phyloP scores from a whole-genome alignment of 2,888 invertebrate genomes.

The Cosmia trapezina region DNA sequence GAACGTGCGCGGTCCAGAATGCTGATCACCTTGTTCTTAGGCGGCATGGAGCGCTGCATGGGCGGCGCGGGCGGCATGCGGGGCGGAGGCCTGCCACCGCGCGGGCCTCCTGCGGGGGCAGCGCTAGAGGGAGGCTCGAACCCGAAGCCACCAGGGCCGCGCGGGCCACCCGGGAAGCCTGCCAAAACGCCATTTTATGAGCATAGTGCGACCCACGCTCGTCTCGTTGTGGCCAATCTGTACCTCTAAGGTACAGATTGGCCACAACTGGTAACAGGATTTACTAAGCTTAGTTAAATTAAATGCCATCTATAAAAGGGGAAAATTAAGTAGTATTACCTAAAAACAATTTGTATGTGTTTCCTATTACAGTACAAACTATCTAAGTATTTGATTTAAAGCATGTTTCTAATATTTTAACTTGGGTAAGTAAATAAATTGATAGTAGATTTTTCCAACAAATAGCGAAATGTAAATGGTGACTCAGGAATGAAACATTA shows the following conservation, averaged over 20 bases:
- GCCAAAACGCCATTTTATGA: constrained; percentile 27
- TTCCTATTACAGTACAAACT: neutral
- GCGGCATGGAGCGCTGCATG: constrained; percentile 86
- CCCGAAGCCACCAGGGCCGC: constrained; percentile 63
- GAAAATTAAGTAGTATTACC: neutral
- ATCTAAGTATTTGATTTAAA: neutral
- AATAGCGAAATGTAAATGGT: neutral
- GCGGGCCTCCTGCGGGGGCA: constrained; percentile 71
- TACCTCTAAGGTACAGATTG: neutral
- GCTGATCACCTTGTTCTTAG: constrained; percentile 95
- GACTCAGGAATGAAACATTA: too few species aligned
- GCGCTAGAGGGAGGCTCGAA: constrained; percentile 43
- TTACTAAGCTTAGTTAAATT: neutral
- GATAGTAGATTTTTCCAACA: neutral
- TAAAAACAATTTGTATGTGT: neutral
- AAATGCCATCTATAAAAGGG: neutral
- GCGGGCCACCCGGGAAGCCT: constrained; percentile 33
- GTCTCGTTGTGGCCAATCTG: constrained; percentile 25
- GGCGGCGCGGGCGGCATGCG: constrained; percentile 83
- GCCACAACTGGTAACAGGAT: neutral
- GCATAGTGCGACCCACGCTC: constrained; percentile 39
- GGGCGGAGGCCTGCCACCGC: constrained; percentile 68
- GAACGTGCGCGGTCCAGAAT: constrained; percentile 95
- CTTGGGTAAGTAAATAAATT: neutral
- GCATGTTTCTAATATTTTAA: neutral